Conservation (phyloP, 2,113 vertebrate species). For the Myrmecobius fasciatus region DNA sequence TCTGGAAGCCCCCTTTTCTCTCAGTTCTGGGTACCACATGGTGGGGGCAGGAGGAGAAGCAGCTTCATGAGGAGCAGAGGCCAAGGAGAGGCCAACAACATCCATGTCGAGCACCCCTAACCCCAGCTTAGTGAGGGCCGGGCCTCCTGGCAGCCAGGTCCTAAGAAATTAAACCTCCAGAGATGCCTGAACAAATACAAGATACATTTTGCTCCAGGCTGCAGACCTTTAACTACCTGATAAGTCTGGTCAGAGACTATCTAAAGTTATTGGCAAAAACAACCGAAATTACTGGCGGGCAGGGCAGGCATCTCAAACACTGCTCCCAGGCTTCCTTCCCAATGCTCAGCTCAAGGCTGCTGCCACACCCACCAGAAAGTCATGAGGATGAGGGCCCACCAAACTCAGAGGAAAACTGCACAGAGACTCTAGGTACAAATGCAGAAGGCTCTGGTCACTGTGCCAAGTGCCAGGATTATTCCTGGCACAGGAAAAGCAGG, state of each 20-base stretch:
- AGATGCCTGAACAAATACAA: background rate
- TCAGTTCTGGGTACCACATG: background rate
- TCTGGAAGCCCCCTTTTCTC: background rate
- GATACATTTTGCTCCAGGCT: background rate
- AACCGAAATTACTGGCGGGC: background rate
- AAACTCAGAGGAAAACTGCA: background rate
- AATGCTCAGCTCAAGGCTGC: background rate
- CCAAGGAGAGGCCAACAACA: background rate
- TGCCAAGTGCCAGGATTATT: background rate
- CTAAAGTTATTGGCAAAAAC: background rate
- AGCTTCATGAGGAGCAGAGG: background rate
- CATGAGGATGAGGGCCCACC: background rate
- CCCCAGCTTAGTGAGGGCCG: background rate
- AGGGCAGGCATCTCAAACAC: background rate
- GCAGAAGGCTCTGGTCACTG: background rate
- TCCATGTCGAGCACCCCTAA: no score
- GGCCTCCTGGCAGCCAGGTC: background rate
- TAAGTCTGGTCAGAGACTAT: background rate
- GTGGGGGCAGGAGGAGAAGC: background rate
- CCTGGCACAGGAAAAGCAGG: background rate
- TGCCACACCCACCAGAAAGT: background rate
- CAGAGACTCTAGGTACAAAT: background rate
- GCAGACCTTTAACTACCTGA: background rate
- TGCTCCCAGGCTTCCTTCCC: background rate
- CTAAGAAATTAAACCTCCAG: background rate